Conservation (phyloP, 1,140 invertebrate species). For the Drosophila miranda region DNA sequence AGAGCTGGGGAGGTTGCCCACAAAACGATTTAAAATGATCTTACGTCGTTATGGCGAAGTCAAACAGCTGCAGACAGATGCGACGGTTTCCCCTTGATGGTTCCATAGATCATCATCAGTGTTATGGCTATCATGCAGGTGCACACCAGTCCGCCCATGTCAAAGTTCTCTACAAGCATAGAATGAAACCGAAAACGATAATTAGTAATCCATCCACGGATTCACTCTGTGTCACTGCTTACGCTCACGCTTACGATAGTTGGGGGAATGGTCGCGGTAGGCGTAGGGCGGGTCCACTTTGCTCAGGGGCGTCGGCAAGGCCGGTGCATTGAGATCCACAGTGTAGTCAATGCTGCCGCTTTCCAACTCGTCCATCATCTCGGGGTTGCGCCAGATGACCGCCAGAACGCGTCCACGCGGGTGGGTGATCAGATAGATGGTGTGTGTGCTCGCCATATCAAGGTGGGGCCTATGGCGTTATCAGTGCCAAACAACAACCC, state of each 20-base stretch:
- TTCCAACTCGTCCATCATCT: slow-evolving; percentile 84
- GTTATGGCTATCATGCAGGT: slow-evolving; percentile 91
- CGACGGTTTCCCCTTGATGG: slow-evolving; percentile 89
- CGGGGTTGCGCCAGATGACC: slow-evolving; percentile 88
- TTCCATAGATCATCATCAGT: slow-evolving; percentile 91
- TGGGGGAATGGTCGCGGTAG: slow-evolving; percentile 85
- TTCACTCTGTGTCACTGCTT: slow-evolving; percentile 41
- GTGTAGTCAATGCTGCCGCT: slow-evolving; percentile 72
- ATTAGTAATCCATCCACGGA: slow-evolving; percentile 4
- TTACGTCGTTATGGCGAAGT: slow-evolving; percentile 93
- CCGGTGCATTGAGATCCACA: slow-evolving; percentile 83
- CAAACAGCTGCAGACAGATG: slow-evolving; percentile 93
- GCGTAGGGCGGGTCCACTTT: slow-evolving; percentile 86
- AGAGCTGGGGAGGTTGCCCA: not conserved
- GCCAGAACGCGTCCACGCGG: slow-evolving; percentile 88
- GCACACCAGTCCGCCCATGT: slow-evolving; percentile 90
- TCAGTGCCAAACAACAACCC: no score
- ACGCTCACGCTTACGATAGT: slow-evolving; percentile 84
- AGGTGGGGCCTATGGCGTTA: no score
- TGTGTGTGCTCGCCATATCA: no score
- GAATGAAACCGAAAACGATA: slow-evolving; percentile 7
- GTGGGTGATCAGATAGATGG: no score
- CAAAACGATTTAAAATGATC: slow-evolving; percentile 53
- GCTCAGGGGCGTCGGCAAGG: slow-evolving; percentile 87
- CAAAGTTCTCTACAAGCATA: slow-evolving; percentile 87